These are phyloP conservation scores for Luperina nickerlii DNA, from an alignment of 2,888 invertebrate genomes.

Conservation along the genomic window DNA sequence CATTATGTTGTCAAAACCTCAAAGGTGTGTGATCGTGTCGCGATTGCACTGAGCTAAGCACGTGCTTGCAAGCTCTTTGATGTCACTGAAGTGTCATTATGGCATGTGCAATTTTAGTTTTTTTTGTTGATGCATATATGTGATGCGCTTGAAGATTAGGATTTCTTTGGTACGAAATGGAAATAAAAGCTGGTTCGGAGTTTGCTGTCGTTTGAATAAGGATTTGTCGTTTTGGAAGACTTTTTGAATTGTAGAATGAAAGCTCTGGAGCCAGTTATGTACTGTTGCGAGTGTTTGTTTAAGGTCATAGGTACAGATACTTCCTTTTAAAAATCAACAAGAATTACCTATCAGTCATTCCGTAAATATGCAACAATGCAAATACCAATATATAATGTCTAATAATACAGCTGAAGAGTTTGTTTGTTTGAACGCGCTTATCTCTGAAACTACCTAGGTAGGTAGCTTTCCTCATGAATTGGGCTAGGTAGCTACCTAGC, in stretches of 20 bases:
- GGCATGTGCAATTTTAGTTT: slow-evolving; percentile 28
- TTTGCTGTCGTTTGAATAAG: not conserved
- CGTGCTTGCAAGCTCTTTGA: slow-evolving; percentile 47
- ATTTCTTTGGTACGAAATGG: not conserved
- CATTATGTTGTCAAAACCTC: slow-evolving; percentile 56
- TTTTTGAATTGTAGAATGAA: not conserved
- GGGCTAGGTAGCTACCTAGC: not conserved
- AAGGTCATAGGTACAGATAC: not conserved
- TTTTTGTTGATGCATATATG: not conserved
- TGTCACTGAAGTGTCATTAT: slow-evolving; percentile 49
- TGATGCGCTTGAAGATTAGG: slow-evolving; percentile 5
- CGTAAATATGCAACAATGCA: not conserved
- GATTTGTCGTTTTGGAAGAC: not conserved
- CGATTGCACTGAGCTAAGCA: slow-evolving; percentile 38
- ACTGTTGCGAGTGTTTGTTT: not conserved
- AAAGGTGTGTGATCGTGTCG: slow-evolving; percentile 51
- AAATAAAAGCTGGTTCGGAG: not conserved
- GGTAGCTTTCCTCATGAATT: too few species aligned
- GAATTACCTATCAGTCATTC: not conserved
- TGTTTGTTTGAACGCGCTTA: not conserved
- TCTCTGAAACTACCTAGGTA: too few species aligned
- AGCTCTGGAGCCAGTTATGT: not conserved
- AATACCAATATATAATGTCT: not conserved
- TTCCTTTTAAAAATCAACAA: not conserved
- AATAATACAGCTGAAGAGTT: not conserved